phyloP scores from a whole-genome alignment of 2,113 vertebrate genomes.

The Condylura cristata region DNA sequence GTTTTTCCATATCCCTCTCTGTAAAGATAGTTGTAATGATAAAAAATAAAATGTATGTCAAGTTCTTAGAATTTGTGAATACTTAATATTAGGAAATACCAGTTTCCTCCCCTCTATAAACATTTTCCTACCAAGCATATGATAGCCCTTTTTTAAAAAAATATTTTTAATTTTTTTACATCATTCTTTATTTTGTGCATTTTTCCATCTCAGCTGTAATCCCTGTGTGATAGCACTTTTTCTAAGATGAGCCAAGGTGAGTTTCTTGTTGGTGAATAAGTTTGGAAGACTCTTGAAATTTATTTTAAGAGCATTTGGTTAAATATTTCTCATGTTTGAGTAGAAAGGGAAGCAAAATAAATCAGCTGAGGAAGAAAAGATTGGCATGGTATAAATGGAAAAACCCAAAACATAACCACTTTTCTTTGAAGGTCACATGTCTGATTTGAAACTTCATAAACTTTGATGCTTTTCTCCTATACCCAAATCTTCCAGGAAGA shows the following conservation, averaged over 20 bases:
- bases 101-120: background rate
- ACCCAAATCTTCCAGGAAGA: conserved; percentile 41
- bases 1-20: background rate
- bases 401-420: conserved; percentile 27
- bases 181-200: too few species aligned
- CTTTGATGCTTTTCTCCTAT: conserved; percentile 28
- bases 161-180: too few species aligned
- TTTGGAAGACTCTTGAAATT: conserved; percentile 55
- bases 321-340: conserved; percentile 61
- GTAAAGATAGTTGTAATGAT: conserved; percentile 11
- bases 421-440: conserved; percentile 24
- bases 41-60: background rate
- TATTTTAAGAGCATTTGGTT: conserved; percentile 65
- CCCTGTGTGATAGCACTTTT: background rate
- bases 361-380: conserved; percentile 42
- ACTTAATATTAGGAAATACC: background rate
- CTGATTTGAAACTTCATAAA: conserved; percentile 39
- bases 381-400: conserved; percentile 41
- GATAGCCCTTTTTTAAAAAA: background rate
- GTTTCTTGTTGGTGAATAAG: conserved; percentile 47
- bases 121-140: background rate
- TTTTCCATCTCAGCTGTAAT: too few species aligned
- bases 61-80: background rate
- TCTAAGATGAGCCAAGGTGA: conserved; percentile 17
- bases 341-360: conserved; percentile 62